phyloP scores from a whole-genome alignment of 2,888 invertebrate genomes.

The Macrosoma leucophasiata region DNA sequence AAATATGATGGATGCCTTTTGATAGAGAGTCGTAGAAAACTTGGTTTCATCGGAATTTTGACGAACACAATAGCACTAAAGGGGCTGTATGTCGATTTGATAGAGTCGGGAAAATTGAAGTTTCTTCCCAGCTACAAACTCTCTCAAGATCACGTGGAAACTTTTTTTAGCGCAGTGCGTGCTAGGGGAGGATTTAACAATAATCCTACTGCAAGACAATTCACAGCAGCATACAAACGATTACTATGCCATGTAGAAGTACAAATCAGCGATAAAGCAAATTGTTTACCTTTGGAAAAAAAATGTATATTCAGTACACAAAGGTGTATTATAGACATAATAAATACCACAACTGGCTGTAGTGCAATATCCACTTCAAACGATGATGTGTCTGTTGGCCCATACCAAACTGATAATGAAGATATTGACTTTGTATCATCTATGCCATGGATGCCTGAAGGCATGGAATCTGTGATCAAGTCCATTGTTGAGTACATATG shows the following conservation, averaged over 20 bases:
- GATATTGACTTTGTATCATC: background rate
- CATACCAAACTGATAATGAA: background rate
- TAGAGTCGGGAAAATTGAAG: background rate
- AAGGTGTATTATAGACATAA: too few relatives aligned
- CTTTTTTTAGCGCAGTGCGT: conserved; percentile 13
- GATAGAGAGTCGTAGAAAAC: background rate
- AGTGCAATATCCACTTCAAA: background rate
- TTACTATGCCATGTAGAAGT: conserved; percentile 10
- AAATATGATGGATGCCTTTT: background rate
- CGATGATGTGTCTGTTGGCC: background rate
- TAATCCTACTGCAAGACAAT: conserved; percentile 11
- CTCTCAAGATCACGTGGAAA: conserved; percentile 13
- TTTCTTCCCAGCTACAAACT: conserved; percentile 4
- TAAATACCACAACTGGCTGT: background rate
- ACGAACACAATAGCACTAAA: conserved; percentile 2
- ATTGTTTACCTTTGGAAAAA: conserved; percentile 5
- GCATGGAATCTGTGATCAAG: conserved; percentile 4
- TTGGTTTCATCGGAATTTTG: conserved; percentile 1
- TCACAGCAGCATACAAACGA: conserved; percentile 10
- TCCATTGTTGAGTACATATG: background rate
- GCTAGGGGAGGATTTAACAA: conserved; percentile 13
- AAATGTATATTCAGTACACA: background rate
- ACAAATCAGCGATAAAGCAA: conserved; percentile 1
- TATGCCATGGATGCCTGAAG: conserved; percentile 11
- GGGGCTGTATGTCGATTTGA: background rate